phyloP scores from a whole-genome alignment of 30 jellyfish, hydroid and myxozoan species.

The Hydractinia symbiolongicarpus region DNA sequence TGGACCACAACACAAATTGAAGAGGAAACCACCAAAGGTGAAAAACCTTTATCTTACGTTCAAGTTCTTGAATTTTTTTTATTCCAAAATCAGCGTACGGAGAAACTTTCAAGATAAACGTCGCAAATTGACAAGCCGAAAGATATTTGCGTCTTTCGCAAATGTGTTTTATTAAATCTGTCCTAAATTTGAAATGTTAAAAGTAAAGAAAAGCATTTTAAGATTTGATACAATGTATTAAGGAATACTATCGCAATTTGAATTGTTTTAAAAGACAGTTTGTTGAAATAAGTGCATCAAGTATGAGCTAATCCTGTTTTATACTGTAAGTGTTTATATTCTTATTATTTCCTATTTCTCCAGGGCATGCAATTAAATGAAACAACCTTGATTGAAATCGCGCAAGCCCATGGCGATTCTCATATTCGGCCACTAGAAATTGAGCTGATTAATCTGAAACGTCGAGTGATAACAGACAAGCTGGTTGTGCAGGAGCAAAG shows the following conservation, averaged over 20 bases:
- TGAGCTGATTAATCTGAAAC: conserved; percentile 67
- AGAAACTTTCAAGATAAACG: too few species aligned
- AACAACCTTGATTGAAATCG: conserved; percentile 56
- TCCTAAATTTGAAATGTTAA: too few species aligned
- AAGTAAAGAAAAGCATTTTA: too few species aligned
- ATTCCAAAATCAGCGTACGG: too few species aligned
- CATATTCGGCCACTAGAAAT: conserved; percentile 88
- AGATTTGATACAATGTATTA: too few species aligned
- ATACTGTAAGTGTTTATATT: background rate
- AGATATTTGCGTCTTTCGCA: too few species aligned
- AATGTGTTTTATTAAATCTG: too few species aligned
- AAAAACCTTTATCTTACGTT: background rate
- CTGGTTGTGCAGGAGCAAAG: conserved; percentile 66
- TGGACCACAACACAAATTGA: conserved; percentile 88
- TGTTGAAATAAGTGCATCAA: too few species aligned
- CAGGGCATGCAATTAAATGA: conserved; percentile 90
- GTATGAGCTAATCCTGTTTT: background rate
- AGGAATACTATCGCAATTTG: too few species aligned
- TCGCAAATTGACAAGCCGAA: too few species aligned
- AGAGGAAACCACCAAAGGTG: conserved; percentile 94
- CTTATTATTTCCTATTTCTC: background rate
- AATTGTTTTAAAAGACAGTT: too few species aligned
- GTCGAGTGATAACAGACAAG: conserved; percentile 73
- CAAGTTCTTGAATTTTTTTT: background rate
- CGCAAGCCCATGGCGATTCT: conserved; percentile 90